Conservation (phyloP, 2,797 vertebrate species). For the Diceros bicornis region DNA sequence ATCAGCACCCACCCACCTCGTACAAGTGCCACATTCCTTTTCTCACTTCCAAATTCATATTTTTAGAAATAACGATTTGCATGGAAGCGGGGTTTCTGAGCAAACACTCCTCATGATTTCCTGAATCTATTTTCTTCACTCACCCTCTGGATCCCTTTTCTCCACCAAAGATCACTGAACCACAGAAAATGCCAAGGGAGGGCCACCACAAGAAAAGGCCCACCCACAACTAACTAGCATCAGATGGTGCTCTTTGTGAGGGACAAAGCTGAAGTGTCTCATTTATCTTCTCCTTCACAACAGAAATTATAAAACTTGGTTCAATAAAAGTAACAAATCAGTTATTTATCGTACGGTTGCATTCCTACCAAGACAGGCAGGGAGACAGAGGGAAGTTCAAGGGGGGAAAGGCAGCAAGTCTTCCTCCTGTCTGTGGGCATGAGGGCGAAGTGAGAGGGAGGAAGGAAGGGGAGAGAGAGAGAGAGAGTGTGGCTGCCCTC, state of each 20-base stretch:
- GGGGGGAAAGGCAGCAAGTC: too few relatives aligned
- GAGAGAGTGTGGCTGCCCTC: fast-evolving
- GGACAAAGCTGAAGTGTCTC: neutral
- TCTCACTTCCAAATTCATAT: neutral
- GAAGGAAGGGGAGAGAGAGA: neutral
- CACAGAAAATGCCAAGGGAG: neutral
- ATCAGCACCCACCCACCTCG: neutral
- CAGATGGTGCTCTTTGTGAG: too few relatives aligned
- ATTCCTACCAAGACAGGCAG: neutral
- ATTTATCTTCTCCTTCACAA: neutral
- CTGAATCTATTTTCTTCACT: neutral
- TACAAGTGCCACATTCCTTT: neutral
- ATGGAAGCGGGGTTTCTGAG: neutral
- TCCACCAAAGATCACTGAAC: neutral
- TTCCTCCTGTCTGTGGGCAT: neutral
- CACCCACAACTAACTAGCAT: fast-evolving
- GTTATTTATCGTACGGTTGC: too few relatives aligned
- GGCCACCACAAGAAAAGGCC: neutral
- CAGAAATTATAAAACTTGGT: neutral
- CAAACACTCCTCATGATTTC: neutral
- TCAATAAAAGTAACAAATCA: neutral
- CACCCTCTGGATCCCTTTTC: neutral
- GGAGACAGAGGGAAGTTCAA: neutral
- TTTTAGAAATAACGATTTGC: neutral
- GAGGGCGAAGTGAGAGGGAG: neutral